Percentiles rank a stretch among this genome's conserved stretches.
phyloP scores from a whole-genome alignment of 2,888 invertebrate species.

The Dolichomitus sp. region DNA sequence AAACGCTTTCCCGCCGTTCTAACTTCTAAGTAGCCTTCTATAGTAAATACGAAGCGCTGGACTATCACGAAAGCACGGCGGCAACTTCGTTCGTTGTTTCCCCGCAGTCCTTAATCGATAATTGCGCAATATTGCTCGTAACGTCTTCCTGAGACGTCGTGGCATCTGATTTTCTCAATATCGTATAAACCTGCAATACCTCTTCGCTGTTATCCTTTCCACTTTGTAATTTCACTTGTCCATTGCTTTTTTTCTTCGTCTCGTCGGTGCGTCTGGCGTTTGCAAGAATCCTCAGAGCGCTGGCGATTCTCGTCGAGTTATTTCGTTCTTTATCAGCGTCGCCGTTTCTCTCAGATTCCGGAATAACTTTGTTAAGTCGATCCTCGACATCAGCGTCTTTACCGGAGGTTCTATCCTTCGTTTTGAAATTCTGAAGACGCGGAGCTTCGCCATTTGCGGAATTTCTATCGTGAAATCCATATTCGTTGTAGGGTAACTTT shows the following conservation, averaged over 20 bases:
- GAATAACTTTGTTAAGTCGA: conserved; percentile 6
- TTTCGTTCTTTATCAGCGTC: conserved; percentile 35
- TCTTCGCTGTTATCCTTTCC: conserved; percentile 71
- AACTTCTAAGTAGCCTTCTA: conserved; percentile 30
- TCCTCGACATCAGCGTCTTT: conserved; percentile 44
- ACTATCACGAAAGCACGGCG: conserved; percentile 82
- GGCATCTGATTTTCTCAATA: conserved; percentile 78
- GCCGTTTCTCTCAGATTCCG: conserved; percentile 47
- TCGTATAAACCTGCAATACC: conserved; percentile 78
- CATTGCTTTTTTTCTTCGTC: conserved; percentile 67
- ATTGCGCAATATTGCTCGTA: conserved; percentile 77
- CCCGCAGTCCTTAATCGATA: conserved; percentile 81
- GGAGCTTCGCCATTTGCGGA: conserved; percentile 60
- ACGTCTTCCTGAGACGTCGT: conserved; percentile 75
- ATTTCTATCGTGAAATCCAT: conserved; percentile 24
- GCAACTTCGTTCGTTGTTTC: conserved; percentile 76
- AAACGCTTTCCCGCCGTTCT: conserved; percentile 23
- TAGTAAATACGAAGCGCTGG: conserved; percentile 65
- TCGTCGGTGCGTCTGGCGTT: conserved; percentile 58
- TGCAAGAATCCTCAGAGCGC: conserved; percentile 26
- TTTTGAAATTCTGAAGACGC: conserved; percentile 20
- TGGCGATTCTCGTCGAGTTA: not conserved
- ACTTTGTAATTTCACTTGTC: conserved; percentile 59
- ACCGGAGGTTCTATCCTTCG: conserved; percentile 29
- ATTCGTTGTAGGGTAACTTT: too few relatives aligned